Conservation (phyloP, 2,888 invertebrate genomes). For the Acholoe squamosa region DNA sequence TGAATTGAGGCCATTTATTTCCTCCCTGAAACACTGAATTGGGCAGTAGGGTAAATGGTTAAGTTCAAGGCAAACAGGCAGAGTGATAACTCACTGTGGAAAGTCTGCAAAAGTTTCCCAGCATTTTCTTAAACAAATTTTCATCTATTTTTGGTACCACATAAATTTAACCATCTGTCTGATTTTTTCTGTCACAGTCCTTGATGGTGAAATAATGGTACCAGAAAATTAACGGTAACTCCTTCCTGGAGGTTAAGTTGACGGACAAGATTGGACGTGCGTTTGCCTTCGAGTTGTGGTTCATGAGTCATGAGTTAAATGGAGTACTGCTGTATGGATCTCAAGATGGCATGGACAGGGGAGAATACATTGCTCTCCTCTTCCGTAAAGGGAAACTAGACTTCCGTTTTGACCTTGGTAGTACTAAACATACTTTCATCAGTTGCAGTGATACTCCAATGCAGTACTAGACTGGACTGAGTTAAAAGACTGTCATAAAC, state of each 20-base stretch:
- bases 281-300: slow-evolving; percentile 91
- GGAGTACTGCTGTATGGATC: slow-evolving; percentile 92
- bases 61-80: too few species aligned
- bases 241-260: slow-evolving; percentile 90
- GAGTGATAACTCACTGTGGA: too few species aligned
- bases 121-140: too few species aligned
- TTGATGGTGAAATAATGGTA: slow-evolving; percentile 79
- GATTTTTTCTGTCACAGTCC: slow-evolving; percentile 77
- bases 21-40: too few species aligned
- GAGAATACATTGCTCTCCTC: slow-evolving; percentile 94
- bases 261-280: slow-evolving; percentile 88
- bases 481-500: too few species aligned
- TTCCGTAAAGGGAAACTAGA: slow-evolving; percentile 91
- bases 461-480: too few species aligned
- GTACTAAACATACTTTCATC: slow-evolving; percentile 83
- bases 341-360: slow-evolving; percentile 88
- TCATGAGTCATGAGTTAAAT: slow-evolving; percentile 89
- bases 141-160: too few species aligned
- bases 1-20: too few species aligned
- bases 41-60: too few species aligned
- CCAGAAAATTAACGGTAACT: slow-evolving; percentile 91
- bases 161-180: too few species aligned
- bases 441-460: slow-evolving; percentile 93
- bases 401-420: slow-evolving; percentile 94
- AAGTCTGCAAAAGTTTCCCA: too few species aligned